Percentiles rank a stretch among this genome's conserved stretches.
These are phyloP conservation scores for Lagopus leucura DNA, from an alignment of 2,113 vertebrate genomes.

Conservation along the genomic window DNA sequence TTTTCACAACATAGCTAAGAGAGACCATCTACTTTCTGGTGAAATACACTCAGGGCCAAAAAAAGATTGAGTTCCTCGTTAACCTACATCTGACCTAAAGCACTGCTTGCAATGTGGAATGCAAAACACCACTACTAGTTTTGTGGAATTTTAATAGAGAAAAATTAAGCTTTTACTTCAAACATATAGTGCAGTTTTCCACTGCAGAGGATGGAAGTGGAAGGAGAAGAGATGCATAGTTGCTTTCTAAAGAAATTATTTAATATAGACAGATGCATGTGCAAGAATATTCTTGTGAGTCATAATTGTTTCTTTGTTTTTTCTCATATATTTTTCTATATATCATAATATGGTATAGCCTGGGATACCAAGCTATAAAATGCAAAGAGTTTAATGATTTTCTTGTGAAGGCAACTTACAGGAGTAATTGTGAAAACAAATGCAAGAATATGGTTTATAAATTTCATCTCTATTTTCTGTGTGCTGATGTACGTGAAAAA, in stretches of 20 bases:
- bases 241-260: background rate
- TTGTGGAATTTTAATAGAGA: background rate
- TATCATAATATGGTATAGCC: rapidly evolving
- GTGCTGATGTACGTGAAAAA: background rate
- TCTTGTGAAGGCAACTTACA: background rate
- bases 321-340: background rate
- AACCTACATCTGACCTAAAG: background rate
- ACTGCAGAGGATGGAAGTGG: background rate
- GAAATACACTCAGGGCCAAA: background rate
- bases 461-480: background rate
- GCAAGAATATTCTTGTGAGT: background rate
- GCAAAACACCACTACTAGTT: background rate
- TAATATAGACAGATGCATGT: background rate
- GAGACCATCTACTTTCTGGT: background rate
- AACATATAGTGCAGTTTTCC: background rate
- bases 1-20: background rate
- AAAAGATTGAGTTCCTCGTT: background rate
- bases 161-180: background rate
- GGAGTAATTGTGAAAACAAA: background rate
- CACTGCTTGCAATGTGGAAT: background rate
- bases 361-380: background rate
- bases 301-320: background rate
- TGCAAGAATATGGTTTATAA: background rate
- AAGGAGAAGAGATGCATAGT: background rate
- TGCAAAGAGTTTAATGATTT: background rate